phyloP scores from a whole-genome alignment of 1,140 invertebrate species.

The Gonatopus flavifemur region DNA sequence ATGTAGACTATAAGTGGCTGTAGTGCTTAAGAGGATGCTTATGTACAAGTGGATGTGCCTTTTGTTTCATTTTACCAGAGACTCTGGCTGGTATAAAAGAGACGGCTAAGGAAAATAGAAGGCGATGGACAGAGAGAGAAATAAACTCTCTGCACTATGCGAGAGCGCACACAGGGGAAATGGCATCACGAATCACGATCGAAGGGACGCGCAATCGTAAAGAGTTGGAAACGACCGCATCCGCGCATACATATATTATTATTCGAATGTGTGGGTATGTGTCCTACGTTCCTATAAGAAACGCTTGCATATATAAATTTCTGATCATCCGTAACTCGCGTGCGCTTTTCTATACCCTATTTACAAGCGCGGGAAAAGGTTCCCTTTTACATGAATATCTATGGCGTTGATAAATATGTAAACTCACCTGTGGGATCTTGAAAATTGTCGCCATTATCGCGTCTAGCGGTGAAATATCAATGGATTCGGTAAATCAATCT shows the following conservation, averaged over 20 bases:
- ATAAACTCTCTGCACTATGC: too few species aligned
- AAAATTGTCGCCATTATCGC: too few species aligned
- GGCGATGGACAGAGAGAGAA: background rate
- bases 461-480: too few species aligned
- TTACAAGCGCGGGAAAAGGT: background rate
- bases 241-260: constrained; percentile 12
- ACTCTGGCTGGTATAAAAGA: constrained; percentile 10
- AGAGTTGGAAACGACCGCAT: constrained; percentile 20
- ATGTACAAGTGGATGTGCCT: constrained; percentile 7
- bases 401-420: too few species aligned
- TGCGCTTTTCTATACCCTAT: background rate
- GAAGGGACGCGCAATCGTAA: constrained; percentile 21
- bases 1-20: constrained; percentile 3
- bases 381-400: too few species aligned
- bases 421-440: too few species aligned
- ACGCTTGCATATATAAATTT: background rate
- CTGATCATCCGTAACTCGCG: background rate
- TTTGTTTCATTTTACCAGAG: constrained; percentile 22
- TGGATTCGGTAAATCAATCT: too few species aligned
- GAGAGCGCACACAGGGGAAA: constrained; percentile 10
- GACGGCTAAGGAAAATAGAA: constrained; percentile 5
- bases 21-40: constrained; percentile 13
- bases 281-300: too few species aligned
- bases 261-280: background rate
- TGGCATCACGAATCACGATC: constrained; percentile 20